Conservation (phyloP, 1,140 invertebrate species). For the Zaprionus davidi region DNA sequence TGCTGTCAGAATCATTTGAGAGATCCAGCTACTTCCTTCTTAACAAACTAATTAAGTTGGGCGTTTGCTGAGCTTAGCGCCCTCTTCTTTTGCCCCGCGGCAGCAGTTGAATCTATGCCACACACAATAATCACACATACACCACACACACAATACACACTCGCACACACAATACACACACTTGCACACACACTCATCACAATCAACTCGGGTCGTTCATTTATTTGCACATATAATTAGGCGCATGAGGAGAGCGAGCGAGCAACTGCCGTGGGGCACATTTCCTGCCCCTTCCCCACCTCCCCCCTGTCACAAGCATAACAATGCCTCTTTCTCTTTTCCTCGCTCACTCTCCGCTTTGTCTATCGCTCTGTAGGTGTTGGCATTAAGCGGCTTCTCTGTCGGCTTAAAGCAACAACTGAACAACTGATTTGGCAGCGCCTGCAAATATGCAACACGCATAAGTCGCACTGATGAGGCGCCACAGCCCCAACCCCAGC, state of each 20-base stretch:
- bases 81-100: slow-evolving; percentile 10
- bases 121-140: slow-evolving; percentile 48
- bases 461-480: slow-evolving; percentile 21
- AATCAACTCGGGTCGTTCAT: slow-evolving; percentile 73
- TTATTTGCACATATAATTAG: slow-evolving; percentile 84
- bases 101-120: slow-evolving; percentile 54
- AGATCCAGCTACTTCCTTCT: slow-evolving; percentile 45
- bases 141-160: slow-evolving; percentile 11
- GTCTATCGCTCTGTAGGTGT: slow-evolving; percentile 2
- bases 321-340: slow-evolving; percentile 15
- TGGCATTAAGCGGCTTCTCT: slow-evolving; percentile 39
- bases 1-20: slow-evolving; percentile 31
- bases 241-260: slow-evolving; percentile 54
- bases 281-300: slow-evolving; percentile 54
- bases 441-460: slow-evolving; percentile 59
- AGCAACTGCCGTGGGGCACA: slow-evolving; percentile 59
- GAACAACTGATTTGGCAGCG: slow-evolving; percentile 32
- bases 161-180: slow-evolving; percentile 18
- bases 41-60: slow-evolving; percentile 77
- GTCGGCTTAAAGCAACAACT: slow-evolving; percentile 34
- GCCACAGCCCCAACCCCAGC: background rate
- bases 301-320: slow-evolving; percentile 17
- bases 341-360: background rate
- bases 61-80: slow-evolving; percentile 57
- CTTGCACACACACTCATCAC: slow-evolving; percentile 48